A percentile compares a stretch with the other conserved stretches of the same genome.
Evolutionary conservation across 2,797 vertebrate species (phyloP).

Genomic region (Pangasius djambal): DNA sequence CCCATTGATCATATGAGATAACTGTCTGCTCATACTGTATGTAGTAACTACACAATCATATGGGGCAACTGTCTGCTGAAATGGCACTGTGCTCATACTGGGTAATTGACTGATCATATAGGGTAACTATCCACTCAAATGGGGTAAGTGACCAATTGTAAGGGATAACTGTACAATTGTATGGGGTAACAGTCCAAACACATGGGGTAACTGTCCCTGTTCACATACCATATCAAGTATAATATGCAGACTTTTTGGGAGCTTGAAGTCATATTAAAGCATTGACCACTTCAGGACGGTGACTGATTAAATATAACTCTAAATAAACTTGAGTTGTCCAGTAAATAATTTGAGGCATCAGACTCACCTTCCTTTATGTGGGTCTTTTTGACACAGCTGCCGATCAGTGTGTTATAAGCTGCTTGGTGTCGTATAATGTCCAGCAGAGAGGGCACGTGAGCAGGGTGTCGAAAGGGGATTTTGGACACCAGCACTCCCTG

Average conservation of each 20-base stretch:
- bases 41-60: neutral
- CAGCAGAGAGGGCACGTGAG: conserved; percentile 89
- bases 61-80: neutral
- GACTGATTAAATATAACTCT: too few relatives aligned
- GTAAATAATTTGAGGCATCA: neutral
- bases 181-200: neutral
- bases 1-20: neutral
- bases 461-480: conserved; percentile 95
- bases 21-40: neutral
- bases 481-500: conserved; percentile 90
- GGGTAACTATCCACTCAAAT: too few relatives aligned
- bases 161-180: neutral
- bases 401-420: conserved; percentile 92
- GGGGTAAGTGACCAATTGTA: neutral
- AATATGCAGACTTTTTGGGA: neutral
- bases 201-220: neutral
- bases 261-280: neutral
- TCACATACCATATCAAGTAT: neutral
- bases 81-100: too few relatives aligned
- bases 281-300: neutral
- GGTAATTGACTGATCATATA: too few relatives aligned
- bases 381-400: conserved; percentile 94
- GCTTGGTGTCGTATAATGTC: conserved; percentile 93
- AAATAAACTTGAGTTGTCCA: neutral
- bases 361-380: conserved; percentile 88